phyloP scores from a whole-genome alignment of 2,797 vertebrate species.

The Lepus oiostolus region DNA sequence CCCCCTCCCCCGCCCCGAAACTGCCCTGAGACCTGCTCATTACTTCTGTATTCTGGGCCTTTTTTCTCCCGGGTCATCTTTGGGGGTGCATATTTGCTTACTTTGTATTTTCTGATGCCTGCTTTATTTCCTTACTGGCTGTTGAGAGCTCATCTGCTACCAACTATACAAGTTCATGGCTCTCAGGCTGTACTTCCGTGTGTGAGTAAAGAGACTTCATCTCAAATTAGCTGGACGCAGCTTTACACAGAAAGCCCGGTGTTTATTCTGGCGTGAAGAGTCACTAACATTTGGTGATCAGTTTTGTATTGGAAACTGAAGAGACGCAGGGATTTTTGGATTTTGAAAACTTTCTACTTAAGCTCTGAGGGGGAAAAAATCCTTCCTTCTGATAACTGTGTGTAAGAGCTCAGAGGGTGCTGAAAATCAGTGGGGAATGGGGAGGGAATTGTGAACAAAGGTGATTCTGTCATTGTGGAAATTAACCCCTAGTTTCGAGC shows the following conservation, averaged over 20 bases:
- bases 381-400: neutral
- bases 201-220: neutral
- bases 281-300: neutral
- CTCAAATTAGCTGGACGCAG: neutral
- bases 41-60: neutral
- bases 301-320: neutral
- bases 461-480: neutral
- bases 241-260: neutral
- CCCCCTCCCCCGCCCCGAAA: neutral
- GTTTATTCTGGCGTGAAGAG: neutral
- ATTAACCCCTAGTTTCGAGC: neutral
- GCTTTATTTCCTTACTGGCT: neutral
- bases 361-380: neutral
- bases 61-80: neutral
- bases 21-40: neutral
- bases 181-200: neutral
- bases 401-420: neutral
- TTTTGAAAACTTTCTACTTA: neutral
- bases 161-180: neutral
- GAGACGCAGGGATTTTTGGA: neutral
- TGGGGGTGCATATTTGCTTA: neutral
- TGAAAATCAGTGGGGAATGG: neutral
- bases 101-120: neutral
- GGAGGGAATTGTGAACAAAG: neutral
- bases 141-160: neutral